Base-by-base conservation (phyloP, 2,888 invertebrate genomes). In the Epirrhoe tristata region DNA sequence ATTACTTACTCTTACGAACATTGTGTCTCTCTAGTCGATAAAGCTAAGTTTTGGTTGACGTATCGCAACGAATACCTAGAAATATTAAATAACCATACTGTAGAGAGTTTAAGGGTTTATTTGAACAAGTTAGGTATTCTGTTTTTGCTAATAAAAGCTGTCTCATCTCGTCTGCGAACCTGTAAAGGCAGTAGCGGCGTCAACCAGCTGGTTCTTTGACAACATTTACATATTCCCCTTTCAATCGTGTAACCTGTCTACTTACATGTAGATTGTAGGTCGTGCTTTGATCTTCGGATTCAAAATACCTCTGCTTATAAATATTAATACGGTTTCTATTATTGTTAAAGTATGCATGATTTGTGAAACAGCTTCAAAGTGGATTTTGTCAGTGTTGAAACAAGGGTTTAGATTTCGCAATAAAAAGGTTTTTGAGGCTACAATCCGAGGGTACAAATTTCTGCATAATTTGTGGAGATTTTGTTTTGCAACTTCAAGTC, bases 191-290 rank as follows among this genome's bases (percentile, higher is more conserved):
- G 67, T 67, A 66, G 39, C 56, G 59, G 39, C 55, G 67, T 63
- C 67, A 58, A 48, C 39, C 68, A 43, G 63, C 62, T 65, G 14
- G 65, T 68, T 71, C 67, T 71, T 71, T 69, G 71, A 71, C 51
- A 58, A 60, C 70, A 73, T 73, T 71, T 69, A 65, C 71, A 73
- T 73, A 71, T 61, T 62, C 60, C 66, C 63, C 68, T 71, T 70
- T 67, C 72, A 67, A 65, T 63, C 67, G 63, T 60, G 66, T 36
- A 36, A 34, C 39, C 48, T 61, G 36, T 46, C 16, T 61, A 65
- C 59, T 8, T 61, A 62, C 48, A 34, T 39, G 55, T 62, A 50
- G 32, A 43, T 39, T 39, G 46, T 48, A 50, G 48, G 60, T 57
- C 36, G 48, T n/a, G 58, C 74, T 74, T 74, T 74, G 74, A 74